Evolutionary conservation across 2,113 vertebrate genomes (phyloP).

Genomic region (Phocoena phocoena): DNA sequence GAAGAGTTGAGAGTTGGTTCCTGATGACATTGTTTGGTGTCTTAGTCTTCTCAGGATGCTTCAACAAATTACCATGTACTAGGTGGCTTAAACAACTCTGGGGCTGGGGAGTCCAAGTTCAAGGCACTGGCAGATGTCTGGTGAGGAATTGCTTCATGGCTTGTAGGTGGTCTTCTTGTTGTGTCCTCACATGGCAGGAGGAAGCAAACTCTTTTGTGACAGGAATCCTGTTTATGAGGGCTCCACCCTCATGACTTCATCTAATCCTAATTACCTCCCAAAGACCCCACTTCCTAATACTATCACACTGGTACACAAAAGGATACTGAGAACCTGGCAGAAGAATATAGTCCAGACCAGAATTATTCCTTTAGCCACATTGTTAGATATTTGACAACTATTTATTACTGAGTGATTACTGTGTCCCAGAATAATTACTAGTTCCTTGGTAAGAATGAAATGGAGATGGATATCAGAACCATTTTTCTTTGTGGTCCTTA

Average conservation of each 20-base stretch:
- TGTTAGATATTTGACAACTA: background rate
- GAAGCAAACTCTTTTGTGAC: background rate
- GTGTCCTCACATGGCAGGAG: background rate
- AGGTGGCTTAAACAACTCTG: background rate
- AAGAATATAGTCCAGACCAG: background rate
- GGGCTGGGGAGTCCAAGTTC: background rate
- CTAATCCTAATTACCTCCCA: background rate
- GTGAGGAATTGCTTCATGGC: background rate
- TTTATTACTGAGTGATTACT: background rate
- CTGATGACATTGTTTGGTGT: background rate
- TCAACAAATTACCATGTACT: background rate
- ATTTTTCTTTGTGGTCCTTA: background rate
- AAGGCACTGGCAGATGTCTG: background rate
- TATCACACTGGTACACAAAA: background rate
- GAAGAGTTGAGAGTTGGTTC: background rate
- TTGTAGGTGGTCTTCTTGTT: background rate
- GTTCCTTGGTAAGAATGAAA: slow-evolving; percentile 29
- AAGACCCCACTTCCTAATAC: background rate
- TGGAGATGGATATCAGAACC: background rate
- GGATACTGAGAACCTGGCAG: background rate
- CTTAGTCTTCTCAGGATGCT: background rate
- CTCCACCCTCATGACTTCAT: background rate
- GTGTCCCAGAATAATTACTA: background rate
- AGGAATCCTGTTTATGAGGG: background rate
- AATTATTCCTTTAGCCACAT: background rate